Base-by-base conservation (phyloP, 2,113 vertebrate species). In the Macrotis lagotis region DNA sequence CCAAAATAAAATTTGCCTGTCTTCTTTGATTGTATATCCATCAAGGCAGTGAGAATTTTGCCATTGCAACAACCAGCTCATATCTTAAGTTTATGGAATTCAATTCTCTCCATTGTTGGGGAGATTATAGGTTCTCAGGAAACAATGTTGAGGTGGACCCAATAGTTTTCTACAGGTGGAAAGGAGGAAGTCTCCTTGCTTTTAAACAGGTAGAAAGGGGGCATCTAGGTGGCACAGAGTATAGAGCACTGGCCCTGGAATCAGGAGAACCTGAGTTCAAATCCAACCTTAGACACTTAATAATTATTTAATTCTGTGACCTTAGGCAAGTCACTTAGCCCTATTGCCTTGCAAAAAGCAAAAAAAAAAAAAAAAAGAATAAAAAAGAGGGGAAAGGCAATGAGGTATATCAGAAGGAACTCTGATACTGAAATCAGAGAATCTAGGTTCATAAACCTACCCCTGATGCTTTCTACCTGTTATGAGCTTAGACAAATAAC, bases 21-120 rank as follows among this genome's bases (percentile, higher is more conserved):
- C 66, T n/a, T 19, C 37, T 16, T n/a, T 16, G 37, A 74, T 74
- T 74, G 66, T 5, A 74, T 14, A 74, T 93, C 51, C 95, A 16
- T 51, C 90, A 83, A 95, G 48, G 91, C 91, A 53, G 26, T 50
- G 53, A 93, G 49, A 52, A 25, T 92, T 49, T 92, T 93, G 25
- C 44, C 37, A 8, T 51, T 90, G n/a, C 47, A 83, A 47, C 88
- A 49, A 83, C 59, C 25, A 91, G 8, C n/a, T 74, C 49, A 28
- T 6, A 37, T 44, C 8, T 12, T 92, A 66, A 93, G 25, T 74
- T 96, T 93, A 90, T 93, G 53, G 93, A 93, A 90, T 37, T 90
- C 51, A n/a, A 47, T 1, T 0, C 31, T 48, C n/a, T 92, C 55
- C 28, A 3, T 66, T 44, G 3, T 89, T 59, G 55, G 28, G 11